These are phyloP conservation scores for Daubentonia madagascariensis DNA, from an alignment of 2,113 vertebrate genomes.

Conservation along the genomic window DNA sequence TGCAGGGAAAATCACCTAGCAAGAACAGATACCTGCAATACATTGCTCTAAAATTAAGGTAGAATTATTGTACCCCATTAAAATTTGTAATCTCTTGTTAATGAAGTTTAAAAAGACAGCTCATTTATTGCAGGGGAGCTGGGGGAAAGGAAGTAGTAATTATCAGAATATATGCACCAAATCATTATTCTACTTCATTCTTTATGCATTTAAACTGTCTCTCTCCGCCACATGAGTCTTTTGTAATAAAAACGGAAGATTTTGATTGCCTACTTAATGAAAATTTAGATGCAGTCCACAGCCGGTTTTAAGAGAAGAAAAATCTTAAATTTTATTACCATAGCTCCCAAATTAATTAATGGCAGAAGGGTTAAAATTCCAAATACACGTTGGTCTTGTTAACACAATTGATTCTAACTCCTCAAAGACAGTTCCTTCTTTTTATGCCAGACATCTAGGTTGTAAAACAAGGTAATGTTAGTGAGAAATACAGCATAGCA, in stretches of 20 bases:
- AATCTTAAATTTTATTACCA: constrained; percentile 61
- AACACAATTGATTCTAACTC: constrained; percentile 52
- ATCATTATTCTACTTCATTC: constrained; percentile 52
- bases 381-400: constrained; percentile 46
- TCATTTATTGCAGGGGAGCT: constrained; percentile 5
- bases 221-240: constrained; percentile 38
- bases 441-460: not conserved
- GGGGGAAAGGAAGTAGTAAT: constrained; percentile 30
- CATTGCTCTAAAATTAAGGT: constrained; percentile 46
- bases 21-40: constrained; percentile 14
- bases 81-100: constrained; percentile 59
- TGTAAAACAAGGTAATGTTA: not conserved
- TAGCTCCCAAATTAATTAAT: constrained; percentile 54
- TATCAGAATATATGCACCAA: constrained; percentile 52
- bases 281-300: constrained; percentile 59
- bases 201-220: constrained; percentile 71
- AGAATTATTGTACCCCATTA: constrained; percentile 43
- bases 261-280: constrained; percentile 56
- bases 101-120: constrained; percentile 58
- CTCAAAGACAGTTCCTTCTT: constrained; percentile 13
- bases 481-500: not conserved
- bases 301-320: constrained; percentile 37
- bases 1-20: not conserved
- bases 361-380: constrained; percentile 54
- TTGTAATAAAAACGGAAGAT: constrained; percentile 53